Base-by-base conservation (phyloP, 53 echinoderm and acorn worm species). In the Antedon mediterranea region DNA sequence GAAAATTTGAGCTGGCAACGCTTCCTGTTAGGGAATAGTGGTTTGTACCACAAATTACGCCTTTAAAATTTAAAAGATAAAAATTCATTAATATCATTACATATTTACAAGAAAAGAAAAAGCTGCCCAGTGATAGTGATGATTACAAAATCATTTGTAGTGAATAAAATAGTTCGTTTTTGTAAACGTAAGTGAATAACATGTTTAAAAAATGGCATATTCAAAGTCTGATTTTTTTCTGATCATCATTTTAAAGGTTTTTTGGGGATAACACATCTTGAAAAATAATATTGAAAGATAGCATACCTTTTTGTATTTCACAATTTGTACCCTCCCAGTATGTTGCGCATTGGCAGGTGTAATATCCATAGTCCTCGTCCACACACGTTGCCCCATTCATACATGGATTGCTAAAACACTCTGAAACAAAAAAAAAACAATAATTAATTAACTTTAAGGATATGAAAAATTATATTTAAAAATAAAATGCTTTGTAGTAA, bases 271-370 rank as follows among this genome's bases (percentile, higher is more conserved):
- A n/a, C n/a, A n/a, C n/a, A n/a, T n/a, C n/a, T n/a, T n/a, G n/a
- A n/a, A n/a, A n/a, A 75, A 34, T 37, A 29, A 29, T 4, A 32
- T 9, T 23, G 2, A 13, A 4, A 28, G 43, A 79, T n/a, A n/a
- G n/a, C n/a, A 33, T 79, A 76, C 85, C 85, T 23, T 29, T n/a
- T 29, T 20, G 27, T 7, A 30, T 80, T 71, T 85, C 75, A 71
- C 85, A 85, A 29, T n/a, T 75, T 23, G n/a, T 30, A 33, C 85
- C 85, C 20, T 75, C 71, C 71, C 30, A 85, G 28, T n/a, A 15
- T 0, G 34, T 34, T 3, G 79, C 74, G 71, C 85, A 85, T 9
- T 43, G 31, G 41, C 85, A 85, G 6, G 76, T 79, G 37, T 43
- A 79, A 6, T 75, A 79, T 11, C 74, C 41, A 34, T 43, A 30